Percentiles rank a stretch among this genome's conserved stretches.
These are phyloP conservation scores for Acanthurus lineatus DNA, from an alignment of 2,797 vertebrate genomes.

Conservation along the genomic window DNA sequence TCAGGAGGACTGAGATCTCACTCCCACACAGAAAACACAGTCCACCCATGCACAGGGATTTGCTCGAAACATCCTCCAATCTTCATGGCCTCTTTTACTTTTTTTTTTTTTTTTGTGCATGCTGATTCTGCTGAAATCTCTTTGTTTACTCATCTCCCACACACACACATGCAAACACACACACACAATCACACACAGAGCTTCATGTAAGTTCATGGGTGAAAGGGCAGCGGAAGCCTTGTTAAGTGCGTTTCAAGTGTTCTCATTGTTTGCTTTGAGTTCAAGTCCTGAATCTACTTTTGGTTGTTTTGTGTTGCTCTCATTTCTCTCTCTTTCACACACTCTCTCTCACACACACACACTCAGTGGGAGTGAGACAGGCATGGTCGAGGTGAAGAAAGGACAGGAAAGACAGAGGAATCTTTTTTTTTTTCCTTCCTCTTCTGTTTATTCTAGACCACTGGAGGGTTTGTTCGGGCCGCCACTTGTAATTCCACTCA, in stretches of 20 bases:
- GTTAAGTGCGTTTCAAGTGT: conserved; percentile 4
- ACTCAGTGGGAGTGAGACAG: conserved; percentile 13
- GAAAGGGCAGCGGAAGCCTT: conserved; percentile 12
- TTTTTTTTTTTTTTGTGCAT: not conserved
- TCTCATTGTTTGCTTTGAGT: conserved; percentile 28
- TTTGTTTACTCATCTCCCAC: not conserved
- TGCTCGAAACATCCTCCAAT: conserved; percentile 25
- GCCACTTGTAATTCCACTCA: conserved; percentile 86
- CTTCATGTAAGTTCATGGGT: conserved; percentile 2
- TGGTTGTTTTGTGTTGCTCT: not conserved
- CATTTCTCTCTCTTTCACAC: not conserved
- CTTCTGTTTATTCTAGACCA: conserved; percentile 67
- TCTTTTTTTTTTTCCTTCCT: conserved; percentile 41
- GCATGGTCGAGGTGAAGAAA: conserved; percentile 44
- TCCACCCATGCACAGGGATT: conserved; percentile 8
- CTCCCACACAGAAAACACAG: conserved; percentile 46
- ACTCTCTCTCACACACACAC: conserved; percentile 11
- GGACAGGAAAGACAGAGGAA: conserved; percentile 66
- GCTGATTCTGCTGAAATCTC: not conserved
- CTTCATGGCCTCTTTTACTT: not conserved
- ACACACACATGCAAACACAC: not conserved
- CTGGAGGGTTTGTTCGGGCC: conserved; percentile 79
- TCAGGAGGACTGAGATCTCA: conserved; percentile 67
- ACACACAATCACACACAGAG: not conserved
- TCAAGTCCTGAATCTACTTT: conserved; percentile 21